Base-by-base conservation (phyloP, 2,888 invertebrate genomes). In the Cantharis rufa region DNA sequence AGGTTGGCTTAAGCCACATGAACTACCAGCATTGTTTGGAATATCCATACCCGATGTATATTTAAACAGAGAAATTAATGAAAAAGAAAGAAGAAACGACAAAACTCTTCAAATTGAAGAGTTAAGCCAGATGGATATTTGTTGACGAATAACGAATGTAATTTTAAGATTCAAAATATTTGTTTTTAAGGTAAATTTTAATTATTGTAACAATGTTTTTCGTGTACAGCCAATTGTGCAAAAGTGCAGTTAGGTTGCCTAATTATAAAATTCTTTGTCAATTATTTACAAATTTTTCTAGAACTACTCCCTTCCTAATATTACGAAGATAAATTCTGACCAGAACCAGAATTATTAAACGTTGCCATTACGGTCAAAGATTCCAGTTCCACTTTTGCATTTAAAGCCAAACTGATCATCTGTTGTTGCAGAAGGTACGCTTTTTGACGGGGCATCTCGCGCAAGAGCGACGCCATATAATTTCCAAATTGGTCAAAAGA, bases 401-500 rank as follows among this genome's bases (percentile, higher is more conserved):
- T 32, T n/a, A 32, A 32, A 13, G 32, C 32, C 13, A 32, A 32
- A 32, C 32, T 32, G 5, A 32, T 32, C 32, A 32, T 32, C 13
- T 32, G 32, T 32, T 32, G 32, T 32, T 32, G 32, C 32, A 32
- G 32, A 32, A 32, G 32, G 5, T 32, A 32, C 32, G 32, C 32
- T 13, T 32, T 32, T 32, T 48, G 48, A n/a, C n/a, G 48, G n/a
- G 79, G 87, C 86, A 71, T 85, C 81, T 32, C 88, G 87, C 73
- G 80, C 84, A 62, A 88, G 66, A 70, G 32, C 11, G 48, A 32
- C 69, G 79, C 68, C 18, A 76, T 15, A 18, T 70, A 15, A 62
- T n/a, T 62, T n/a, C 74, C 62, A 48, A 74, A 28, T 27, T 76
- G 9, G 18, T 62, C 86, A 18, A 73, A 72, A 66, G 70, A 74